Evolutionary conservation across 2,113 vertebrate species (phyloP).

Genomic region (Agapornis roseicollis): DNA sequence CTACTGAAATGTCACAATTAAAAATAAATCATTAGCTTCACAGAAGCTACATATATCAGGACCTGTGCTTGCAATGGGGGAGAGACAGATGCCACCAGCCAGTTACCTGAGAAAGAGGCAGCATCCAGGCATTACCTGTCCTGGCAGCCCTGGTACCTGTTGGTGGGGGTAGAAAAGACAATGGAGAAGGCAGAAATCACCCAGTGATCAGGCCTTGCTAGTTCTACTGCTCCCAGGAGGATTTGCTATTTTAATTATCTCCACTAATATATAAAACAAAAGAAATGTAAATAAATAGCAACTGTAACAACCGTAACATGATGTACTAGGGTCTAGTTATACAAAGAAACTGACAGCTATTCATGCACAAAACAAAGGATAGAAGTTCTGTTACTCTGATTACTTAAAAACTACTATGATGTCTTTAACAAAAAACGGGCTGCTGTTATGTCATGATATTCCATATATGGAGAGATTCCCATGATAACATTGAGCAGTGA

Average conservation of each 20-base stretch:
- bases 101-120: accelerated
- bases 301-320: neutral
- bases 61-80: neutral
- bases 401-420: neutral
- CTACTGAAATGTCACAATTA: neutral
- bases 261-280: neutral
- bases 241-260: constrained; percentile 23
- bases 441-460: neutral
- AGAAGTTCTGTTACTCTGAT: neutral
- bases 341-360: neutral
- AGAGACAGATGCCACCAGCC: neutral
- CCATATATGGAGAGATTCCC: accelerated
- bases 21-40: neutral
- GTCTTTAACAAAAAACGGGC: neutral
- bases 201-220: neutral
- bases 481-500: neutral
- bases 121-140: accelerated
- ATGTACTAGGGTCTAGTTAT: neutral
- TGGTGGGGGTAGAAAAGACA: accelerated
- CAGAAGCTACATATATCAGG: neutral
- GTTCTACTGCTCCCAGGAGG: neutral
- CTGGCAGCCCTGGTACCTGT: neutral
- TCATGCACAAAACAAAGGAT: neutral
- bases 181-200: neutral
- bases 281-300: neutral